phyloP scores from a whole-genome alignment of 2,113 vertebrate species.

The Ochotona curzoniae region DNA sequence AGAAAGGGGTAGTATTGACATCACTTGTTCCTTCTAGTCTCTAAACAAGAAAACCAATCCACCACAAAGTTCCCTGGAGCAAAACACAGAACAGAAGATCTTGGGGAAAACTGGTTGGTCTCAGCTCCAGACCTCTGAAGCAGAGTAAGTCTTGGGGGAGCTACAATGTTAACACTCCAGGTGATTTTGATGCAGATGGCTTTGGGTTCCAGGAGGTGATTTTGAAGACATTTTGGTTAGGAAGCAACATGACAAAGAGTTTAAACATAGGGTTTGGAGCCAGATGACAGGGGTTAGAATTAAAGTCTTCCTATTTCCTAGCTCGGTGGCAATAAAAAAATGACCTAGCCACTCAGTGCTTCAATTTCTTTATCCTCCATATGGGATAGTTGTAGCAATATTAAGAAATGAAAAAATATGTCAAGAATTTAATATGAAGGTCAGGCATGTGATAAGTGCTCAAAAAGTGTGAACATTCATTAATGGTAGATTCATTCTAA shows the following conservation, averaged over 20 bases:
- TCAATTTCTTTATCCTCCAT: not conserved
- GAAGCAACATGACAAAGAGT: not conserved
- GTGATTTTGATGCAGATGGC: not conserved
- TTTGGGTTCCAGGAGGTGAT: not conserved
- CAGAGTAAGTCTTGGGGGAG: not conserved
- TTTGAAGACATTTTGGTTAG: not conserved
- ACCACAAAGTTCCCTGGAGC: not conserved
- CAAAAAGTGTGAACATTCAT: not conserved
- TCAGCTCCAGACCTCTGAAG: not conserved
- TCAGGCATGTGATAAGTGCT: not conserved
- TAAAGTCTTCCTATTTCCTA: not conserved
- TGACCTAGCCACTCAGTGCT: not conserved
- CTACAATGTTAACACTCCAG: not conserved
- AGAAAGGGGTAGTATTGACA: not conserved
- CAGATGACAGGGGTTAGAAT: not conserved
- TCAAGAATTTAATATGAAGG: not conserved
- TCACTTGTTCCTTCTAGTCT: not conserved
- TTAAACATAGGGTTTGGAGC: not conserved
- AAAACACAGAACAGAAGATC: not conserved
- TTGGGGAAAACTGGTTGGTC: not conserved
- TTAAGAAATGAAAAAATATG: not conserved
- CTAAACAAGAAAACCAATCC: constrained; percentile 2
- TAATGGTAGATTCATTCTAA: not conserved
- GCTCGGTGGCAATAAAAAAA: not conserved
- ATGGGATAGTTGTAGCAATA: not conserved